Base-by-base conservation (phyloP, 2,113 vertebrate species). In the Phrynocephalus versicolor region DNA sequence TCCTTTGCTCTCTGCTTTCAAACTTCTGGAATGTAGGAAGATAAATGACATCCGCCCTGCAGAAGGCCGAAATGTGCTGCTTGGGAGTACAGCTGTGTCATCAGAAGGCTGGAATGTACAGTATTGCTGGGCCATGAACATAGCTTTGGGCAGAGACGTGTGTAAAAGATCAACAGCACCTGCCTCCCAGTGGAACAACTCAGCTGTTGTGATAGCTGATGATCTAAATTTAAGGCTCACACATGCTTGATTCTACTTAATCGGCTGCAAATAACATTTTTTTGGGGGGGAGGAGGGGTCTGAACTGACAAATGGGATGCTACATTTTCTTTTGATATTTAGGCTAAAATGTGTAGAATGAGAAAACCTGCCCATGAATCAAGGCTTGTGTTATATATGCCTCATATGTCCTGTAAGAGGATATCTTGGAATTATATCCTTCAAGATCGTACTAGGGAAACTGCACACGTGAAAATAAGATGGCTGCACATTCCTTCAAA, bases 181-280 rank as follows among this genome's bases (percentile, higher is more conserved):
- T 94, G 90, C 89, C 86, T 37, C 88, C 90, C 85, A 58, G 2
- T 65, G 89, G 87, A 79, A 70, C 0, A 0, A 45, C 86, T 95
- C 93, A 95, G 93, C 91, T 95, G 93, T 94, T 89, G 89, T 88
- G 91, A 88, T 88, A 93, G 85, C 82, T 93, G 90, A 93, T 74
- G 87, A 85, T 89, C 87, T 95, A 94, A 93, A 94, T 93, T 89
- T 94, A 93, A 94, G 16, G 10, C 62, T 72, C 80, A 71, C 89
- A 94, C 82, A 91, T 89, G 86, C 82, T 89, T 79, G 57, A 82
- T 81, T 91, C 84, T 90, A 89, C 93, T 92, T 91, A 93, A 87
- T 90, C 67, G 67, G 57, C 74, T 90, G 60, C 72, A 77, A 87
- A 33, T 23, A 71, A 69, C 82, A 37, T 72, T 87, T 82, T 72